Evolutionary conservation across 2,888 invertebrate species (phyloP).

Genomic region (Oscheius sp.): DNA sequence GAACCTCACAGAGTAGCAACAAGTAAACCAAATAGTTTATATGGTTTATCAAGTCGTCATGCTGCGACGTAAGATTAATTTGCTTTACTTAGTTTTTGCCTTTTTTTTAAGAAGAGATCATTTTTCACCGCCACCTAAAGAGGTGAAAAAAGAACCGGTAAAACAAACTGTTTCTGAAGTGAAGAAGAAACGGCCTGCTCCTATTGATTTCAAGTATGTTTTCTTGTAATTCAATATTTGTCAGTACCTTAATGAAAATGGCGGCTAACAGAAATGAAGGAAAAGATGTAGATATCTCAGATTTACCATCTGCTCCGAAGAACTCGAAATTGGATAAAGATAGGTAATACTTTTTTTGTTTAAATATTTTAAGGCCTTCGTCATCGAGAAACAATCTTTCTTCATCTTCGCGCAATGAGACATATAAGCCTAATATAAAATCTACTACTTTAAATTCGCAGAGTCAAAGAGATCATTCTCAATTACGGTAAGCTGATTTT

Average conservation of each 20-base stretch:
- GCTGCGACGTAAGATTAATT: slow-evolving; percentile 36
- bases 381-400: background rate
- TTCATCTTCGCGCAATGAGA: background rate
- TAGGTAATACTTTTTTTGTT: background rate
- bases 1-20: slow-evolving; percentile 51
- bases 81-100: background rate
- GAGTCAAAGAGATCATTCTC: no score
- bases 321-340: background rate
- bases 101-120: slow-evolving; percentile 40
- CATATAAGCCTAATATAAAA: no score
- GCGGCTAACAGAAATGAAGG: slow-evolving; percentile 31
- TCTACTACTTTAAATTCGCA: no score
- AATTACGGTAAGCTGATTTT: no score
- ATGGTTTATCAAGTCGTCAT: slow-evolving; percentile 48
- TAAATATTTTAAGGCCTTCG: background rate
- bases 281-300: slow-evolving; percentile 14
- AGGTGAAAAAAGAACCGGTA: slow-evolving; percentile 27
- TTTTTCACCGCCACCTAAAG: slow-evolving; percentile 52
- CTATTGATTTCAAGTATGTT: slow-evolving; percentile 43
- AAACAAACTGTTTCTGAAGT: slow-evolving; percentile 14
- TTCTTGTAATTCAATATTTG: background rate
- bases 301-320: background rate
- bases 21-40: slow-evolving; percentile 51
- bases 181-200: slow-evolving; percentile 46
- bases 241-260: slow-evolving; percentile 41